Evolutionary conservation across 2,113 vertebrate genomes (phyloP).

Genomic region (Ptychochromis oligacanthus): DNA sequence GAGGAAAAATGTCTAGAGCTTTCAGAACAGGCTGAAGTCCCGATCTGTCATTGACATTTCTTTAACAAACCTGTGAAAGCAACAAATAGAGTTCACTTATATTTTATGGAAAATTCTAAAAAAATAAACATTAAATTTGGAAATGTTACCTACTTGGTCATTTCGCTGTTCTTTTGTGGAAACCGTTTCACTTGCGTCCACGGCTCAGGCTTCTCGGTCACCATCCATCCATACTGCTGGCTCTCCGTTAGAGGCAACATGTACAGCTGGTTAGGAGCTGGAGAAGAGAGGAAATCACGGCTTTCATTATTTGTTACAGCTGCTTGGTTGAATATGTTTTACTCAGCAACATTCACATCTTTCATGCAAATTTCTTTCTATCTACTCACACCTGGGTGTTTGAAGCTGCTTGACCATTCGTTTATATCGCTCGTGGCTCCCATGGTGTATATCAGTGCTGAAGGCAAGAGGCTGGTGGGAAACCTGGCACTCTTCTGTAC

Average conservation of each 20-base stretch:
- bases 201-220: constrained; percentile 47
- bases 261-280: constrained; percentile 85
- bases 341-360: constrained; percentile 3
- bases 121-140: not conserved
- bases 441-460: constrained; percentile 54
- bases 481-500: constrained; percentile 19
- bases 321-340: not conserved
- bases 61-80: constrained; percentile 76
- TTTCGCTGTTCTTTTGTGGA: constrained; percentile 77
- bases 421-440: constrained; percentile 73
- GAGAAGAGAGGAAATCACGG: not conserved
- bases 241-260: constrained; percentile 78
- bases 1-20: not conserved
- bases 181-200: constrained; percentile 74
- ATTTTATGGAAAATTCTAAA: not conserved
- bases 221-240: constrained; percentile 84
- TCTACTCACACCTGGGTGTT: constrained; percentile 61
- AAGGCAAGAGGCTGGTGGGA: constrained; percentile 59
- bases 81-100: not conserved
- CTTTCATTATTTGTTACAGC: not conserved
- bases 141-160: constrained; percentile 79
- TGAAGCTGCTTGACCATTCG: constrained; percentile 57
- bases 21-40: constrained; percentile 76
- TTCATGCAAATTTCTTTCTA: not conserved
- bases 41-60: constrained; percentile 69